A percentile compares a stretch with the other conserved stretches of the same genome.
Conservation (phyloP, 1,140 invertebrate species). For the Kradibia gibbosae region DNA sequence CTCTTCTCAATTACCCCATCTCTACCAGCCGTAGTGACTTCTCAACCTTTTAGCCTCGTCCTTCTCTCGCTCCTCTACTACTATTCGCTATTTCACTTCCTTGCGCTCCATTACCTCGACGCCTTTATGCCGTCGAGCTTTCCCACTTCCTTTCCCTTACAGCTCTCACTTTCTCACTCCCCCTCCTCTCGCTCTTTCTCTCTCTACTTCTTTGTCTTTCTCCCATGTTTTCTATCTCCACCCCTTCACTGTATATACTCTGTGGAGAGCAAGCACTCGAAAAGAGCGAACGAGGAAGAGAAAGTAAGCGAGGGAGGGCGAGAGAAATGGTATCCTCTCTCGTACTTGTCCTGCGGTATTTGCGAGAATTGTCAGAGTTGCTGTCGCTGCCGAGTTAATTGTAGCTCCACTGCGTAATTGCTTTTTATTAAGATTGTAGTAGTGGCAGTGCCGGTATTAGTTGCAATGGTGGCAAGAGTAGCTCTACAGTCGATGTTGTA, state of each 20-base stretch:
- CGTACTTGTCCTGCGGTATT: constrained; percentile 47
- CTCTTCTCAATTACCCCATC: constrained; percentile 71
- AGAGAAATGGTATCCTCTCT: constrained; percentile 8
- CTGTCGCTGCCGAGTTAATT: constrained; percentile 43
- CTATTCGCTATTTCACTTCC: constrained; percentile 52
- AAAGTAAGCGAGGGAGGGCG: not conserved
- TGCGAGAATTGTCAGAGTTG: constrained; percentile 40
- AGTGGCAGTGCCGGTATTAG: not conserved
- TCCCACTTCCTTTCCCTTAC: constrained; percentile 31
- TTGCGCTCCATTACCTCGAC: constrained; percentile 62
- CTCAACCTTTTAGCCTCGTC: constrained; percentile 51
- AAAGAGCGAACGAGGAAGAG: constrained; percentile 8
- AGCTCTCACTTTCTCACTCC: not conserved
- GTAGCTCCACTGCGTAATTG: constrained; percentile 45
- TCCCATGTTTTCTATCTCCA: not conserved
- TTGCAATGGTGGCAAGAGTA: not conserved
- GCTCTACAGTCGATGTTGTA: not conserved
- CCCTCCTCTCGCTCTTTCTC: not conserved
- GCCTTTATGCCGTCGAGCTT: constrained; percentile 52
- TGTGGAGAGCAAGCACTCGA: constrained; percentile 20
- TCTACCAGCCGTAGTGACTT: constrained; percentile 35
- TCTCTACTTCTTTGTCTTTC: not conserved
- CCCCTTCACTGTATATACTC: constrained; percentile 12
- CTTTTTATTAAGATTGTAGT: constrained; percentile 49
- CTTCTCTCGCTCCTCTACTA: constrained; percentile 33